Percentiles rank a stretch among this genome's conserved stretches.
Evolutionary conservation across 2,888 invertebrate species (phyloP).

Genomic region (Aleiodes leptofemur): DNA sequence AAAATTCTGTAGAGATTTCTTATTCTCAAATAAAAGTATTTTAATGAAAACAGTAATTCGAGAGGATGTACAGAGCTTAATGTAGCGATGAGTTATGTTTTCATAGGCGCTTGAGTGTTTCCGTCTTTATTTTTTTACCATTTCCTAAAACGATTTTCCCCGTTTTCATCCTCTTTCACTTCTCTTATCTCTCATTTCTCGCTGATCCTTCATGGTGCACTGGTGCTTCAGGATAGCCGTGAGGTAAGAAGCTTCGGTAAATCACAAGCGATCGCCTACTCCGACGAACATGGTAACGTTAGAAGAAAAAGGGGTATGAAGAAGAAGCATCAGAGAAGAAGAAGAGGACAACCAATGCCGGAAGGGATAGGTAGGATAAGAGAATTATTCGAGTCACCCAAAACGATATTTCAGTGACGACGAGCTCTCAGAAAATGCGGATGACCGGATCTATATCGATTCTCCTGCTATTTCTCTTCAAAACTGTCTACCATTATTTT

Average conservation of each 20-base stretch:
- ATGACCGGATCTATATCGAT: constrained; percentile 36
- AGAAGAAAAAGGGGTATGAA: constrained; percentile 18
- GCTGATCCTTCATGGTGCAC: constrained; percentile 38
- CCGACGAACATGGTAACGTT: constrained; percentile 14
- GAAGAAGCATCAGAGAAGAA: neutral
- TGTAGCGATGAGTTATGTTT: constrained; percentile 21
- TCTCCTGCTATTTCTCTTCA: neutral
- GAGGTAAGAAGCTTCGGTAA: constrained; percentile 51
- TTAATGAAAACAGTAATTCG: neutral
- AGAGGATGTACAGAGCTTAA: constrained; percentile 2
- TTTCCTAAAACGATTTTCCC: constrained; percentile 24
- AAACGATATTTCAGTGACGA: constrained; percentile 37
- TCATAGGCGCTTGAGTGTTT: constrained; percentile 24
- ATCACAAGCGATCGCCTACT: constrained; percentile 52
- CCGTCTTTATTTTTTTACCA: constrained; percentile 28
- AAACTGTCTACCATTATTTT: constrained; percentile 34
- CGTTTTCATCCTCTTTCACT: constrained; percentile 26
- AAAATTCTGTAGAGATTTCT: no score
- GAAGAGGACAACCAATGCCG: constrained; percentile 29
- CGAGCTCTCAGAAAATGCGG: constrained; percentile 39
- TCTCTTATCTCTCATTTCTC: constrained; percentile 33
- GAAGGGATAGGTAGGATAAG: constrained; percentile 48
- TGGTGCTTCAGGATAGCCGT: constrained; percentile 30
- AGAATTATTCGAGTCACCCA: constrained; percentile 54
- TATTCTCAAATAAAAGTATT: neutral